Conservation (phyloP, 2,113 vertebrate species). For the Melanocharis versteri region DNA sequence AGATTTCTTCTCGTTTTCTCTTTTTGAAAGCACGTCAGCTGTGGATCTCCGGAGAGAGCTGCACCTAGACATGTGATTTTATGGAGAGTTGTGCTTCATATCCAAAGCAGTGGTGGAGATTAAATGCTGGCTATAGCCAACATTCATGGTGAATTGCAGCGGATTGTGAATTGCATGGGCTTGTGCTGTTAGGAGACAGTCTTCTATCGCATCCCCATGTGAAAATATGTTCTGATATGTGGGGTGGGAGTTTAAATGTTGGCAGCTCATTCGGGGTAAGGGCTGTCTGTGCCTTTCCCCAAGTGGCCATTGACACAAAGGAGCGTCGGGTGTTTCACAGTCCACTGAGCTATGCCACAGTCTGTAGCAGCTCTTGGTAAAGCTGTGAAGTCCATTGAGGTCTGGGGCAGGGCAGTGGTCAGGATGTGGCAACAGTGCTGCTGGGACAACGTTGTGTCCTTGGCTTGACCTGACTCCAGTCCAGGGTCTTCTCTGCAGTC, state of each 20-base stretch:
- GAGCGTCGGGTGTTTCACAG: not conserved
- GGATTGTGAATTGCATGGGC: not conserved
- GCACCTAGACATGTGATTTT: not conserved
- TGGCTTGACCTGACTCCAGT: not conserved
- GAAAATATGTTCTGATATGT: not conserved
- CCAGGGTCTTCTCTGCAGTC: not conserved
- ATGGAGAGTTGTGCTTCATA: not conserved
- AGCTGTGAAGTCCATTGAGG: not conserved
- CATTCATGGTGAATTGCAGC: not conserved
- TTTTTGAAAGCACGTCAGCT: not conserved
- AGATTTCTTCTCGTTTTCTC: slow-evolving; percentile 1
- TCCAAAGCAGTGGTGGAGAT: not conserved
- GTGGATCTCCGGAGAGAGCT: not conserved
- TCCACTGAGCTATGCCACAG: not conserved
- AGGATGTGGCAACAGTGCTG: not conserved
- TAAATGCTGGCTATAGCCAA: not conserved
- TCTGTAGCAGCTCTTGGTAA: not conserved
- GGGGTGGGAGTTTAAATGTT: not conserved
- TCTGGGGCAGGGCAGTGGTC: not conserved
- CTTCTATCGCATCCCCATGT: not conserved
- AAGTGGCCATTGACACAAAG: not conserved
- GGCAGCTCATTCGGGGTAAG: not conserved
- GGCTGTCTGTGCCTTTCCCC: not conserved
- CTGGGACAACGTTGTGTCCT: not conserved
- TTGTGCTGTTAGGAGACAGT: not conserved